Evolutionary conservation across 2,797 vertebrate species (phyloP).

Genomic region (Toxotes lorentzi): DNA sequence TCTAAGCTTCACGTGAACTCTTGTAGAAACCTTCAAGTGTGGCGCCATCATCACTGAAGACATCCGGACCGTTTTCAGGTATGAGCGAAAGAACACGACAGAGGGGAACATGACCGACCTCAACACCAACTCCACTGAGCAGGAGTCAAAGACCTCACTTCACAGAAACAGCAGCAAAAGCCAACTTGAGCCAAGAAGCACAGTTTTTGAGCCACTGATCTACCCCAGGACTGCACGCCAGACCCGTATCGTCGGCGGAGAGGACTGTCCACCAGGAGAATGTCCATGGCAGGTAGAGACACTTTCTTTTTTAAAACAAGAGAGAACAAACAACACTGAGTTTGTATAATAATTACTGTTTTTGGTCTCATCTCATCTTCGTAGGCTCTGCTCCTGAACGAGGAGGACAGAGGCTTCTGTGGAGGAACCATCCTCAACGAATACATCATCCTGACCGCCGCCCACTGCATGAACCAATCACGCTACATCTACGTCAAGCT

Average conservation of each 20-base stretch:
- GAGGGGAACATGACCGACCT: accelerated
- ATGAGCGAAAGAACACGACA: slow-evolving; percentile 15
- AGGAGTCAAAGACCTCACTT: accelerated
- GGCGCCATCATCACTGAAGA: slow-evolving; percentile 57
- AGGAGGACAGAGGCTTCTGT: slow-evolving; percentile 88
- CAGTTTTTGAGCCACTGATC: accelerated
- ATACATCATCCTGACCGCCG: slow-evolving; percentile 90
- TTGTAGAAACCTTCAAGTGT: slow-evolving; percentile 88
- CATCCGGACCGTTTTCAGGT: slow-evolving; percentile 55
- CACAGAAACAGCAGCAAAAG: not conserved
- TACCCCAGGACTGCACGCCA: too few species aligned
- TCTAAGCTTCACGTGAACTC: slow-evolving; percentile 16
- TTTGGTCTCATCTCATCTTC: not conserved
- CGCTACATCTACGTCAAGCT: slow-evolving; percentile 86
- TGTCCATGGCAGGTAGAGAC: slow-evolving; percentile 74
- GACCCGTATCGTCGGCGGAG: slow-evolving; percentile 89
- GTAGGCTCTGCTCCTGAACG: slow-evolving; percentile 91
- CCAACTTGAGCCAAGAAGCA: accelerated
- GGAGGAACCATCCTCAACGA: slow-evolving; percentile 92
- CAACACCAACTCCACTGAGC: not conserved
- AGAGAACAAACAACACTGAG: too few species aligned
- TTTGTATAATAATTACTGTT: not conserved
- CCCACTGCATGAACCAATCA: slow-evolving; percentile 92
- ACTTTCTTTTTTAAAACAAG: too few species aligned
- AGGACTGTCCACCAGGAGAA: slow-evolving; percentile 74